Conservation (phyloP, 2,888 invertebrate genomes). For the Patella pellucida region DNA sequence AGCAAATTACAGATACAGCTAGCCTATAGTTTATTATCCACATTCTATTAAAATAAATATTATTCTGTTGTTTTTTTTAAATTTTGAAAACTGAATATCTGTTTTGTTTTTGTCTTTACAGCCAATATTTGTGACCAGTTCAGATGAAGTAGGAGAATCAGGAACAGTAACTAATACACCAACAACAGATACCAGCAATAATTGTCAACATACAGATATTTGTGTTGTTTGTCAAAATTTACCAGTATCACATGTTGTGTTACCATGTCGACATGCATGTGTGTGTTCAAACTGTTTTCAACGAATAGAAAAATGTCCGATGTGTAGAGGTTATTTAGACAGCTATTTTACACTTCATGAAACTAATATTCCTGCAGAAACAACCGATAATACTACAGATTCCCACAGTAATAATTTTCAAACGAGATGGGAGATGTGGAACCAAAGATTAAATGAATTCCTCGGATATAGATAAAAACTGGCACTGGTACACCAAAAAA, state of each 20-base stretch:
- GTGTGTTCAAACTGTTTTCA: constrained; percentile 86
- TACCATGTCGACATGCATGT: constrained; percentile 89
- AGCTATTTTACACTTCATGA: constrained; percentile 78
- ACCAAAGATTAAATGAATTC: constrained; percentile 45
- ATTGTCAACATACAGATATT: not conserved
- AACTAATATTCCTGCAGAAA: not conserved
- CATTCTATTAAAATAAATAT: too few species aligned
- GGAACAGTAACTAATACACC: not conserved
- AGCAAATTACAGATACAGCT: too few species aligned
- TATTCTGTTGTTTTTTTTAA: too few species aligned
- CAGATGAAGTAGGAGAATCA: not conserved
- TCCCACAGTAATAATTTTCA: constrained; percentile 19
- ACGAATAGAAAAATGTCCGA: constrained; percentile 87
- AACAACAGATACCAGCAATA: not conserved
- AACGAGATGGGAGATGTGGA: constrained; percentile 42
- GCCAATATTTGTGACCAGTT: not conserved
- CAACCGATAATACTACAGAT: constrained; percentile 8
- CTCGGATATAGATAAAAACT: constrained; percentile 44
- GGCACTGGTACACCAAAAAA: too few species aligned
- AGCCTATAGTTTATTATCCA: too few species aligned
- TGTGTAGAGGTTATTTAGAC: constrained; percentile 86
- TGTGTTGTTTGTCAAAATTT: constrained; percentile 88
- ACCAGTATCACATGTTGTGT: constrained; percentile 82
- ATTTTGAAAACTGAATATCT: too few species aligned
- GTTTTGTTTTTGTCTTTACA: too few species aligned